Base-by-base conservation (phyloP, 2,888 invertebrate genomes). In the Selenia dentaria region DNA sequence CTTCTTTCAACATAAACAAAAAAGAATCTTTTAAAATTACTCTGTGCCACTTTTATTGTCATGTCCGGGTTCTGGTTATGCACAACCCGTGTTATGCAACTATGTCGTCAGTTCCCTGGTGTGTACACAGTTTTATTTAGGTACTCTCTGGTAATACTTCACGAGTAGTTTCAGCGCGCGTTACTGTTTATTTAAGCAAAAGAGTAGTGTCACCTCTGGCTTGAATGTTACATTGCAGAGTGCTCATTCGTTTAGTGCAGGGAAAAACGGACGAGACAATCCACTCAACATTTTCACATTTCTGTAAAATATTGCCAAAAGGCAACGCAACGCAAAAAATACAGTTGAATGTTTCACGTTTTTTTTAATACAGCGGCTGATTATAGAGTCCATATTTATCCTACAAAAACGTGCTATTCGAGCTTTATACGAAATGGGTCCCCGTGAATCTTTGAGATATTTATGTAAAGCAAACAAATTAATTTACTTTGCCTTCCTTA, bases 41-140 rank as follows among this genome's bases (percentile, higher is more conserved):
- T n/a, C n/a, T n/a, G n/a, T n/a, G n/a, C n/a, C n/a, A n/a, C n/a
- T n/a, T n/a, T n/a, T n/a, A n/a, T n/a, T n/a, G n/a, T n/a, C 25
- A 25, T 10, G 38, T 39, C 11, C 44, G 11, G n/a, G 13, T 12
- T 13, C 6, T 9, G 25, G 24, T 14, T 33, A 36, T 39, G 46
- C 49, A 40, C 34, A 44, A 53, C 49, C 39, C 41, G 5, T 37
- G 50, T 31, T 39, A 45, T 44, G 32, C 33, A 18, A 31, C 46
- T 48, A 46, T 42, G 40, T 31, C 43, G 24, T 42, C 29, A 31
- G 12, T 27, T 38, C 39, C 36, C 44, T 8, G 11, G 8, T 36
- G 44, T 27, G 36, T 40, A 44, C 31, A 41, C 16, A 27, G 35
- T 45, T 48, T 45, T 31, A 42, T 34, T 36, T 44, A 22, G 22